phyloP scores from a whole-genome alignment of 2,797 vertebrate genomes.

The Limnodromus scolopaceus region DNA sequence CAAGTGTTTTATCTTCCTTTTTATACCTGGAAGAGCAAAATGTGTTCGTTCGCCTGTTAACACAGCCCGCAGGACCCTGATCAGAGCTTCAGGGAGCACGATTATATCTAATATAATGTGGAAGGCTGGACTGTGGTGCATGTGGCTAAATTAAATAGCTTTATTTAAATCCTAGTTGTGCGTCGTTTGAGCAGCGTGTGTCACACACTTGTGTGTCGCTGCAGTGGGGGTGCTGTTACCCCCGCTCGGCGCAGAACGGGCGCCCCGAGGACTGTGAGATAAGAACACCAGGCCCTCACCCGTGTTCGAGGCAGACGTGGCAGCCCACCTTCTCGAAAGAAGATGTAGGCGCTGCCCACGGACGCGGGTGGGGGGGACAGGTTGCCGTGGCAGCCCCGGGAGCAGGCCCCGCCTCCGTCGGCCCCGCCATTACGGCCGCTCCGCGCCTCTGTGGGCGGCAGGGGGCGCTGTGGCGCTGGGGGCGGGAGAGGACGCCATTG shows the following conservation, averaged over 20 bases:
- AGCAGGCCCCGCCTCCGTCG: rapidly evolving
- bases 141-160: rapidly evolving
- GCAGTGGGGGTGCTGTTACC: rapidly evolving
- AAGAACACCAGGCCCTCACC: rapidly evolving
- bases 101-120: rapidly evolving
- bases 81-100: background rate
- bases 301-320: rapidly evolving
- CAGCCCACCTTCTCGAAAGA: rapidly evolving
- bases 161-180: background rate
- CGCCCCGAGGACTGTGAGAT: background rate
- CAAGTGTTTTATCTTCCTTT: background rate
- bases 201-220: rapidly evolving
- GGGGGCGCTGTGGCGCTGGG: conserved; percentile 14
- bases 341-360: rapidly evolving
- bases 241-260: rapidly evolving
- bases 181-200: rapidly evolving
- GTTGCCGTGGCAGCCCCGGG: background rate
- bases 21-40: background rate
- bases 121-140: background rate
- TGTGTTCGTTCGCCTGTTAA: rapidly evolving
- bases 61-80: rapidly evolving
- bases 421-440: background rate
- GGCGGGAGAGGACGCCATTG: conserved; percentile 45
- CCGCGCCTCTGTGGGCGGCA: background rate
- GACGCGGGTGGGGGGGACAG: too few species aligned